A percentile compares a stretch with the other conserved stretches of the same genome.
These are phyloP conservation scores for Psylliodes chrysocephalus DNA, from an alignment of 2,888 invertebrate species.

Conservation along the genomic window DNA sequence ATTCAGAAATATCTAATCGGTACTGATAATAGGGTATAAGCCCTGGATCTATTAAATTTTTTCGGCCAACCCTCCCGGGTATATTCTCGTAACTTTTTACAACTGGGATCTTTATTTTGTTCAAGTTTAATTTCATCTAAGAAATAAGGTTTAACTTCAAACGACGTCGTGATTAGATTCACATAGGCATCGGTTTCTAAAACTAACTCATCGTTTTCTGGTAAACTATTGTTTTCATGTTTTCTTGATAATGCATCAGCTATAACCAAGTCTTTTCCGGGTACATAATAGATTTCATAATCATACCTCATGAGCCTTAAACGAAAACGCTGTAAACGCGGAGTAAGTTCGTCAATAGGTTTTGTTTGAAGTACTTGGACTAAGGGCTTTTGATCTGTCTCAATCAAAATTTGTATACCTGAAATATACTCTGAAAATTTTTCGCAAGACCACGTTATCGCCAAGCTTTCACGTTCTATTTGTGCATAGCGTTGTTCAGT, in stretches of 20 bases:
- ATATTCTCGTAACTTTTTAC: conserved; percentile 23
- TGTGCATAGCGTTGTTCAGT: not conserved
- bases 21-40: conserved; percentile 26
- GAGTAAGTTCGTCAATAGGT: conserved; percentile 51
- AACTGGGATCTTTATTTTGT: conserved; percentile 29
- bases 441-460: conserved; percentile 39
- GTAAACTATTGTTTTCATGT: conserved; percentile 20
- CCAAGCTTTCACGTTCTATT: conserved; percentile 21
- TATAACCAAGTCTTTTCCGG: conserved; percentile 44
- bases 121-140: conserved; percentile 25
- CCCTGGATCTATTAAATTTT: conserved; percentile 16
- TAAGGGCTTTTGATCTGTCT: conserved; percentile 36
- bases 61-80: conserved; percentile 23
- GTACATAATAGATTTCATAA: conserved; percentile 39
- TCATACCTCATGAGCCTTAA: conserved; percentile 38
- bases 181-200: conserved; percentile 26
- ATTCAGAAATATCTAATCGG: conserved; percentile 24
- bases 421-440: conserved; percentile 38
- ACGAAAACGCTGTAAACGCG: conserved; percentile 41
- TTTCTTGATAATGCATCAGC: conserved; percentile 44
- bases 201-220: conserved; percentile 16
- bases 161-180: conserved; percentile 16
- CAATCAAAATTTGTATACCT: conserved; percentile 42
- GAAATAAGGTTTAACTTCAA: conserved; percentile 25
- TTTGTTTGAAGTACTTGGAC: conserved; percentile 52